phyloP scores from a whole-genome alignment of 2,888 invertebrate genomes.

The Oscheius onirici region DNA sequence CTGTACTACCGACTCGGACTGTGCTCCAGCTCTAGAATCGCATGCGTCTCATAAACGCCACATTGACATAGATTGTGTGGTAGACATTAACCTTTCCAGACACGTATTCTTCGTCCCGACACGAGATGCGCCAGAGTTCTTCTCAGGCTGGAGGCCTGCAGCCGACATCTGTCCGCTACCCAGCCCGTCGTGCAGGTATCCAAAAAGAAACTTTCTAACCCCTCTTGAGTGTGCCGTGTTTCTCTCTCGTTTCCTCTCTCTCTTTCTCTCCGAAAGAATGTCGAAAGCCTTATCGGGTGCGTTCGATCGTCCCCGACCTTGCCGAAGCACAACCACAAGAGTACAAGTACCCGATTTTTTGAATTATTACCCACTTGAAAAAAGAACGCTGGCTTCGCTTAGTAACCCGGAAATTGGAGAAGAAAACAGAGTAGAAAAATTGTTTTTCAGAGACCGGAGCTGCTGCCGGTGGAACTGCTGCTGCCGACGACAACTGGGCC shows the following conservation, averaged over 20 bases:
- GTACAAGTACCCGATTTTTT: conserved; percentile 16
- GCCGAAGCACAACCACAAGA: conserved; percentile 12
- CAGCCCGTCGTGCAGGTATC: conserved; percentile 34
- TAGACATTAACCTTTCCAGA: conserved; percentile 31
- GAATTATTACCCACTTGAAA: background rate
- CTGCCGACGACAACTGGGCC: conserved; percentile 64
- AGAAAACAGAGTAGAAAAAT: too few relatives aligned
- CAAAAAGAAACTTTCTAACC: conserved; percentile 15
- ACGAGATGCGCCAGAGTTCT: conserved; percentile 33
- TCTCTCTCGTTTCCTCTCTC: too few relatives aligned
- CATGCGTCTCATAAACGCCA: background rate
- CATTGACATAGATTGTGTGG: conserved; percentile 10
- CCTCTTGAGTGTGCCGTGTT: conserved; percentile 6
- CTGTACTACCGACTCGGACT: too few relatives aligned
- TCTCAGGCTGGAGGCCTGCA: conserved; percentile 25
- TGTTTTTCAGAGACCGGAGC: conserved; percentile 29
- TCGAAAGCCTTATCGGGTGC: conserved; percentile 24
- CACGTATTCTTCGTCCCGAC: conserved; percentile 34
- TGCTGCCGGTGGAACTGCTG: background rate
- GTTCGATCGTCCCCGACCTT: conserved; percentile 26
- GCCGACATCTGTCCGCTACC: conserved; percentile 38
- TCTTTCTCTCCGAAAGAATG: conserved; percentile 1
- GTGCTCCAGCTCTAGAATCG: too few relatives aligned
- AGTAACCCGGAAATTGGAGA: background rate
- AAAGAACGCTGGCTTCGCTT: background rate